phyloP scores from a whole-genome alignment of 2,888 invertebrate species.

The Molorchus minor region DNA sequence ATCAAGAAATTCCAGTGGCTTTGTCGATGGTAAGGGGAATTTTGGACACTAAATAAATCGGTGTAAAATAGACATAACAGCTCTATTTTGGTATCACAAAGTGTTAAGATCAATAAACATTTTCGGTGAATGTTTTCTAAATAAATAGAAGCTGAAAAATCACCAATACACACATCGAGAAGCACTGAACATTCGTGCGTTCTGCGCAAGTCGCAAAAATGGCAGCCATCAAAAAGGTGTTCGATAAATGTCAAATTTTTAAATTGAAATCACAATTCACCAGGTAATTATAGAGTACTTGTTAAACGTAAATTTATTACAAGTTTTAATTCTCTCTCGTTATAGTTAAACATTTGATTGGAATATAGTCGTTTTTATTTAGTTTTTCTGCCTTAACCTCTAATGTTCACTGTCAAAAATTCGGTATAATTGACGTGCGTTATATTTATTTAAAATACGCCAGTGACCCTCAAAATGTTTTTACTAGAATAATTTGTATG shows the following conservation, averaged over 20 bases:
- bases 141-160: constrained; percentile 14
- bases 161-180: constrained; percentile 15
- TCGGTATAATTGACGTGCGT: constrained; percentile 8
- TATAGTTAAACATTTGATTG: constrained; percentile 3
- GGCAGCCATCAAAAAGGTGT: constrained; percentile 41
- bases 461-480: neutral
- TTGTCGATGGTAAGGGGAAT: constrained; percentile 9
- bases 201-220: constrained; percentile 31
- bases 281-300: constrained; percentile 36
- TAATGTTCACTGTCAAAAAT: neutral
- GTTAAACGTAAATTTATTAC: constrained; percentile 1
- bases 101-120: constrained; percentile 27
- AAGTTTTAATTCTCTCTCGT: neutral
- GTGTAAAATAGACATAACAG: constrained; percentile 27
- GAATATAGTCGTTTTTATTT: neutral
- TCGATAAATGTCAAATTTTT: constrained; percentile 39
- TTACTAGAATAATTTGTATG: no score
- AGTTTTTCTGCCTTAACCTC: neutral
- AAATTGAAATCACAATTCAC: constrained; percentile 30
- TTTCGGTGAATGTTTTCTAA: constrained; percentile 25
- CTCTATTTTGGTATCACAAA: constrained; percentile 28
- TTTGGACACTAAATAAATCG: constrained; percentile 25
- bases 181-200: constrained; percentile 3
- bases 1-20: constrained; percentile 8
- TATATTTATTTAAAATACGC: neutral